Evolutionary conservation across 2,888 invertebrate genomes (phyloP), one percentile per base, ranked within the genome.

Genomic region (Sarcophaga subvicina): DNA sequence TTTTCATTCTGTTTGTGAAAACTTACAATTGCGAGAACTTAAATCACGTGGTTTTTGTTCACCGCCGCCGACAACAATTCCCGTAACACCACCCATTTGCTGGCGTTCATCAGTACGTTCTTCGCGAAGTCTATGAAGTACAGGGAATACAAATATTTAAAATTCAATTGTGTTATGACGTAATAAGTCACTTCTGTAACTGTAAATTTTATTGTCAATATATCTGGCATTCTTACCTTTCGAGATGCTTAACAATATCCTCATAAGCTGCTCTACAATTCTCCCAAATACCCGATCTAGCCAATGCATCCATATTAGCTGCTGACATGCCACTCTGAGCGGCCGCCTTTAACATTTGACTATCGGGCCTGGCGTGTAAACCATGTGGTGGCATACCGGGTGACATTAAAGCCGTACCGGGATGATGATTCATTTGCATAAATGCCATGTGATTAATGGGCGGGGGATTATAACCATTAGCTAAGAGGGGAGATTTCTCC

Each of bases 261-360:
- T 98, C 98, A 94, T 98, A 98, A 90, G 98, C 98, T 89, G 98
- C 98, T 94, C 98, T 96, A 95, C 98, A 98, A 94, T 98, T 98
- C 95, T 98, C 98, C 98, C 98, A 98, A 93, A 98, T 97, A 91
- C 97, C 97, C 93, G 97, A 97, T 94, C 98, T 97, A 91, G 98
- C 97, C 88, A 98, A 95, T 85, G 97, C 98, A 93, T 98, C 98
- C 96, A 98, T 97, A 92, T 97, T 96, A 59, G 93, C 93, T 47
- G 93, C 93, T n/a, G 93, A 93, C 92, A 97, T 96, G 95, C 97
- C 97, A 89, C 95, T 94, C 87, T 96, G 95, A 92, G 97, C 96
- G 90, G 97, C 96, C 90, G 96, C 96, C 94, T 97, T 98, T 94
- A 97, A 96, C 93, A 93, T 93, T 89, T 93, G 92, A 88, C 97